Conservation (phyloP, 2,888 invertebrate genomes). For the Salticus scenicus region DNA sequence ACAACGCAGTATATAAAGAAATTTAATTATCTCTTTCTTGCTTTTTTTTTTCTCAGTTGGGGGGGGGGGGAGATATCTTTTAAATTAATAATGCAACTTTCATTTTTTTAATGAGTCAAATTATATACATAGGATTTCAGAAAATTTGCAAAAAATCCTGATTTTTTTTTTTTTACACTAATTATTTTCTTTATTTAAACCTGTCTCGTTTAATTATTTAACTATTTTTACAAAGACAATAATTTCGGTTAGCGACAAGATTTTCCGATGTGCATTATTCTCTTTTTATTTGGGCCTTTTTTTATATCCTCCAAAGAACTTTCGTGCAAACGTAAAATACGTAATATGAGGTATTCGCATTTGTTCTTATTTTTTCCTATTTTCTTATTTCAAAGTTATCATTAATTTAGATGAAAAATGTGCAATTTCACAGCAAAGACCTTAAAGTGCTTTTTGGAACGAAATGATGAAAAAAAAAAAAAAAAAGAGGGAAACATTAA, state of each 20-base stretch:
- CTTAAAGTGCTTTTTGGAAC: conserved; percentile 63
- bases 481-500: conserved; percentile 40
- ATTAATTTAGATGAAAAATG: conserved; percentile 70
- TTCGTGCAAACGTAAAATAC: conserved; percentile 63
- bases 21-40: no score
- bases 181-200: conserved; percentile 67
- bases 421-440: conserved; percentile 57
- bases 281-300: conserved; percentile 35
- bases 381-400: conserved; percentile 68
- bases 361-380: conserved; percentile 47
- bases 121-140: no score
- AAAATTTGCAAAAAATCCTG: no score
- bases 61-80: no score
- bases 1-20: no score
- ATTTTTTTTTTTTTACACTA: conserved; percentile 41
- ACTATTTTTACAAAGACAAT: conserved; percentile 48
- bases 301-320: conserved; percentile 29
- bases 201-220: conserved; percentile 63
- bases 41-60: no score
- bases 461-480: conserved; percentile 53
- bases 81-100: no score
- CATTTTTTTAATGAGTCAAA: no score
- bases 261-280: conserved; percentile 37
- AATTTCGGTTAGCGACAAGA: conserved; percentile 59
- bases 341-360: conserved; percentile 54